A percentile compares a stretch with the other conserved stretches of the same genome.
Evolutionary conservation across 2,888 invertebrate species (phyloP).

Genomic region (Julus scanicus): DNA sequence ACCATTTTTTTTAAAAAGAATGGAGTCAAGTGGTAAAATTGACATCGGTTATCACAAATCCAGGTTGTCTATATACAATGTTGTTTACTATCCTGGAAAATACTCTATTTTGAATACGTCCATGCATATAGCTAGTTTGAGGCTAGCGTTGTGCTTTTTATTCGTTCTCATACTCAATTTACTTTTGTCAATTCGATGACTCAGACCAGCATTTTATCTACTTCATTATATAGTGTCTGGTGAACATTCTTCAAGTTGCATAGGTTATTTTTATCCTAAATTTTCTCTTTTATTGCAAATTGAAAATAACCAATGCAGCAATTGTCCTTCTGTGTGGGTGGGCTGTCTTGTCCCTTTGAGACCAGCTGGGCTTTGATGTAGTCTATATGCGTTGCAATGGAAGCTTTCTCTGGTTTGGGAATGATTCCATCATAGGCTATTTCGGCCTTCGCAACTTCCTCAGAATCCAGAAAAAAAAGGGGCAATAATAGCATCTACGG

Average conservation of each 20-base stretch:
- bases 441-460: background rate
- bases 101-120: too few relatives aligned
- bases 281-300: background rate
- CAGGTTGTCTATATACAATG: too few relatives aligned
- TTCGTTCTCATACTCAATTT: background rate
- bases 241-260: background rate
- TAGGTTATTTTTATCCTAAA: background rate
- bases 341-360: background rate
- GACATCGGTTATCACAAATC: too few relatives aligned
- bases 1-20: too few relatives aligned
- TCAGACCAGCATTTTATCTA: background rate
- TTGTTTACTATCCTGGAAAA: too few relatives aligned
- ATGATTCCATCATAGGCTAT: background rate
- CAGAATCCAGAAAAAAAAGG: background rate
- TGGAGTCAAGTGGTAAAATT: too few relatives aligned
- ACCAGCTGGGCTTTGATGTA: background rate
- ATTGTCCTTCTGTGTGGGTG: conserved; percentile 10
- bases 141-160: too few relatives aligned
- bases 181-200: background rate
- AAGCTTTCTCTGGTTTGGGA: background rate
- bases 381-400: background rate
- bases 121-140: too few relatives aligned
- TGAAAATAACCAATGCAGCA: background rate
- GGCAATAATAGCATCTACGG: conserved; percentile 33
- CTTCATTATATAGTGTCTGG: background rate